A percentile compares a stretch with the other conserved stretches of the same genome.
These are phyloP conservation scores for Scrobipalpa atriplicella DNA, from an alignment of 2,888 invertebrate species.

Conservation along the genomic window DNA sequence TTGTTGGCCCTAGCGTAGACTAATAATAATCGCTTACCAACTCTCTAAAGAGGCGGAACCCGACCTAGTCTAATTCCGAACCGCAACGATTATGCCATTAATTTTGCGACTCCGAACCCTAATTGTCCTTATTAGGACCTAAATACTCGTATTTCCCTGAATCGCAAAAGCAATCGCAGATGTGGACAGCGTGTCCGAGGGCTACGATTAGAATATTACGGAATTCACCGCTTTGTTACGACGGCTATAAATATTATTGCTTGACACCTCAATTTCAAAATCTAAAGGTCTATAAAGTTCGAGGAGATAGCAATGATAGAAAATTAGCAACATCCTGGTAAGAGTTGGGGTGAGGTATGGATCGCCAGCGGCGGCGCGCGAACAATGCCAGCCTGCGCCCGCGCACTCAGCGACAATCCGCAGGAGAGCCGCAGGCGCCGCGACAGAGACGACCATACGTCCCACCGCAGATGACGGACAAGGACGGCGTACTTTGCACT, in stretches of 20 bases:
- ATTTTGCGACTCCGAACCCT: conserved; percentile 21
- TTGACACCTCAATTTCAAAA: conserved; percentile 79
- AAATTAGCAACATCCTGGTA: conserved; percentile 80
- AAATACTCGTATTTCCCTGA: conserved; percentile 23
- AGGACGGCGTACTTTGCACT: conserved; percentile 54
- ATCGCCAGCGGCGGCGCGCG: conserved; percentile 67
- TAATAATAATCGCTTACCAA: conserved; percentile 44
- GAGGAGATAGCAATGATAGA: conserved; percentile 77
- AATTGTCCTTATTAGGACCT: conserved; percentile 25
- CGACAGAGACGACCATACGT: conserved; percentile 51
- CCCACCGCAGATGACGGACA: conserved; percentile 44
- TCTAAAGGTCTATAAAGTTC: conserved; percentile 74
- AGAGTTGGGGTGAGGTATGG: conserved; percentile 77
- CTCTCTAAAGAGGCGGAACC: conserved; percentile 25
- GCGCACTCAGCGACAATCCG: conserved; percentile 60
- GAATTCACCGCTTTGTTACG: conserved; percentile 49
- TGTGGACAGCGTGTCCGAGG: conserved; percentile 45
- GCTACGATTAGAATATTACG: conserved; percentile 63
- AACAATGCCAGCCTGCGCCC: conserved; percentile 65
- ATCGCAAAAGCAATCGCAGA: conserved; percentile 19
- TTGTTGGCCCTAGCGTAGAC: conserved; percentile 41
- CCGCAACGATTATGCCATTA: conserved; percentile 20
- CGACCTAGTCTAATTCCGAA: conserved; percentile 4
- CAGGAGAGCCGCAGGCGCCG: conserved; percentile 55
- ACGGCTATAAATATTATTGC: conserved; percentile 72